Evolutionary conservation across 2,888 invertebrate genomes (phyloP).

Genomic region (Poecilobothrus nobilitatus): DNA sequence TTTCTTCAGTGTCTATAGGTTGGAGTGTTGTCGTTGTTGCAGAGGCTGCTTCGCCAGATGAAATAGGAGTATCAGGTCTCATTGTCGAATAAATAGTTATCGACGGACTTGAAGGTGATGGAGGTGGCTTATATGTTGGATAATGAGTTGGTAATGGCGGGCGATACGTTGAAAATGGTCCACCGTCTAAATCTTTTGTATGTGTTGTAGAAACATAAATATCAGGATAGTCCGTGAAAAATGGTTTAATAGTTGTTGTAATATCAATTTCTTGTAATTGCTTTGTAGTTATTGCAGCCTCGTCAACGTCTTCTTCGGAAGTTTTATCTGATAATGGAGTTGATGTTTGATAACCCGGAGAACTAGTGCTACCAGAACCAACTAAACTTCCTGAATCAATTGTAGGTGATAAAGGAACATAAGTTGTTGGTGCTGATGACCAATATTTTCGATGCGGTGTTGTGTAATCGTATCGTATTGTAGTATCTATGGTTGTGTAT

Average conservation of each 20-base stretch:
- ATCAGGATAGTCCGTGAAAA: slow-evolving; percentile 42
- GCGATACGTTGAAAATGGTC: slow-evolving; percentile 32
- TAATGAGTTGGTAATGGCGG: slow-evolving; percentile 20
- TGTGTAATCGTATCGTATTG: slow-evolving; percentile 33
- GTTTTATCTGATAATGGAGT: slow-evolving; percentile 15
- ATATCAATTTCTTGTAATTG: slow-evolving; percentile 28
- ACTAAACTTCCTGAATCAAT: slow-evolving; percentile 1
- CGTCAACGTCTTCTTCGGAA: slow-evolving; percentile 26
- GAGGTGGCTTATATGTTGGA: slow-evolving; percentile 15
- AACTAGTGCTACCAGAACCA: background rate
- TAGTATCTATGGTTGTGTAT: slow-evolving; percentile 34
- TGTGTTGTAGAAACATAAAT: slow-evolving; percentile 33
- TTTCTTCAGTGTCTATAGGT: slow-evolving; percentile 27
- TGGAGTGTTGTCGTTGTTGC: slow-evolving; percentile 19
- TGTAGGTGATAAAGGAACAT: background rate
- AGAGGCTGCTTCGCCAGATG: slow-evolving; percentile 8
- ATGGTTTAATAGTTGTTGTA: slow-evolving; percentile 39
- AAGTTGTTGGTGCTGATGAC: background rate
- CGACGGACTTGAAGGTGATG: slow-evolving; percentile 15
- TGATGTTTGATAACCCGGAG: slow-evolving; percentile 12
- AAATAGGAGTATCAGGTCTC: slow-evolving; percentile 3
- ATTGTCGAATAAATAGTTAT: slow-evolving; percentile 11
- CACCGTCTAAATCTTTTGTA: slow-evolving; percentile 28
- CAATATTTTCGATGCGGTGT: slow-evolving; percentile 21
- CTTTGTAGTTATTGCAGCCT: slow-evolving; percentile 24